Base-by-base conservation (phyloP, 2,797 vertebrate genomes). In the Salmo trutta region DNA sequence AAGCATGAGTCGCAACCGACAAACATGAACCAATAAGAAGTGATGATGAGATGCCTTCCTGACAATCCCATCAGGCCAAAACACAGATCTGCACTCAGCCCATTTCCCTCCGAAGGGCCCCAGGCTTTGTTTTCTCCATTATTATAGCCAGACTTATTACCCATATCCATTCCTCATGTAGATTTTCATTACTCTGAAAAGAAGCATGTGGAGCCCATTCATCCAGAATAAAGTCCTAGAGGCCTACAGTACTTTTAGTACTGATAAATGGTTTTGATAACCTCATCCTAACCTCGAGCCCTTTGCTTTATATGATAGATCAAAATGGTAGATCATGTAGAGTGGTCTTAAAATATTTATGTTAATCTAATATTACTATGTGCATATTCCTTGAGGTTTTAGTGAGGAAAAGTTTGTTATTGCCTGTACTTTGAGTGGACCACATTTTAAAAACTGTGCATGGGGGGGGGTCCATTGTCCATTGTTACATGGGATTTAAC, bases 311-410 rank as follows among this genome's bases (percentile, higher is more conserved):
- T 6, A n/a, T 5, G 7, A 59, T 59, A 59, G 6, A 62, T 62
- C 33, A 62, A n/a, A 8, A 62, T 21, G 56, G 56, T 62, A 62
- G 19, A 47, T 47, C 10, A 21, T 62, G 19, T 62, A n/a, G 19
- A 62, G 56, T 62, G 56, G n/a, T n/a, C 19, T 62, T 62, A 62
- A 62, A n/a, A n/a, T 62, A 21, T n/a, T 62, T 54, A 54, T 54
- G 41, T 62, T 19, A 62, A 62, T n/a, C 19, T 12, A 47, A 47
- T 47, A 47, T 12, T 47, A 47, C 41, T 47, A 47, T 47, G 41
- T 47, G 56, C 19, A 8, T 62, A 21, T 62, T 62, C n/a, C 56
- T 62, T n/a, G 19, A 56, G 56, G 6, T 62, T 62, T 62, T 62
- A 62, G 56, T 62, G 56, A 8, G n/a, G 7, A 21, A 7, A 62